Base-by-base conservation (phyloP, 2,113 vertebrate species). In the Gambusia holbrooki region DNA sequence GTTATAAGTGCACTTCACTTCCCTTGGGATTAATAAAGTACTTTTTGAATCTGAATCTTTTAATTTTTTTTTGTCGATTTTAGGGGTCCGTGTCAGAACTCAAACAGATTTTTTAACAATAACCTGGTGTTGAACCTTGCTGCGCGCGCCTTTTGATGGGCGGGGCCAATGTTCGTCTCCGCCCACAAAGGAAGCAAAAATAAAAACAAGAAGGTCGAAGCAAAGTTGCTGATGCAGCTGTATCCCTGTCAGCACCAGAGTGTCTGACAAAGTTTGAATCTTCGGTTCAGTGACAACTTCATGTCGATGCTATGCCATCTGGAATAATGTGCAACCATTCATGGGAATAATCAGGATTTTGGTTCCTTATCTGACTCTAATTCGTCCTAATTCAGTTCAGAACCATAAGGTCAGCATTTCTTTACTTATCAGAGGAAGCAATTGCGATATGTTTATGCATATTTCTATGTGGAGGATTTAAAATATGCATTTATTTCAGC, bases 401-500 rank as follows among this genome's bases (percentile, higher is more conserved):
- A 71, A 65, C 0, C 19, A 51, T 2, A 81, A 72, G 89, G 93
- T 93, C 48, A n/a, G 86, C 35, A 19, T 5, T 29, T 12, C 32
- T 67, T 3, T 2, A 0, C 1, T 28, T 4, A 48, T 51, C 12
- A 0, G 7, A 30, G 40, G 1, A 45, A 1, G 62, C 11, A 15
- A 15, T 12, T 66, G 0, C 1, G 0, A 1, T 29, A 6, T 22
- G n/a, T 17, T 48, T 17, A 48, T 48, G 14, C 45, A 19, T 19
- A 48, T 19, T 48, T 48, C 4, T 19, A 6, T 48, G 17, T 48
- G 45, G 6, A 25, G 28, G 10, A 22, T 12, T 33, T 4, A 22
- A 37, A 8, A 64, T 25, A 7, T 77, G 14, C 6, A 74, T 27
- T 58, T 62, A 27, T 76, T 76, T 28, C 87, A 98, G 97, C 81